Conservation (phyloP, 2,113 vertebrate genomes). For the Amblyornis subalaris region DNA sequence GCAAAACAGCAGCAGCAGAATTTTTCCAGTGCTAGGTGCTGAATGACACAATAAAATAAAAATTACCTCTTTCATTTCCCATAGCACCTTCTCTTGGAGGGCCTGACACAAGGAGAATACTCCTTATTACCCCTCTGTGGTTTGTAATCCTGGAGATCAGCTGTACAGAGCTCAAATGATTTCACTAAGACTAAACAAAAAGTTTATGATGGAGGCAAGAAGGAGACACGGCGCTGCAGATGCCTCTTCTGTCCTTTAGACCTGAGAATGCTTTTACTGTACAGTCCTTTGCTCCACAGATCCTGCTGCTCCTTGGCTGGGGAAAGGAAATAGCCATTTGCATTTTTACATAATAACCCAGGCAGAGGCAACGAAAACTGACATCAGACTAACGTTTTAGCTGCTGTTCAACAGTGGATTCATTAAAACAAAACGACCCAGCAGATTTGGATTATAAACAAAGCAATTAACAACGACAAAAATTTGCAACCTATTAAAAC, state of each 20-base stretch:
- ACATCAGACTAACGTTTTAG: background rate
- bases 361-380: background rate
- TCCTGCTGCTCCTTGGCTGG: background rate
- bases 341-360: background rate
- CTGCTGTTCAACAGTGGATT: background rate
- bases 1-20: background rate
- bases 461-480: background rate
- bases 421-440: background rate
- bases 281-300: background rate
- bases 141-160: background rate
- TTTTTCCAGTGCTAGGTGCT: background rate
- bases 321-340: background rate
- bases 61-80: background rate
- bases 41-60: background rate
- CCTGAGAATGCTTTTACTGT: background rate
- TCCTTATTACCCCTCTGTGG: fast-evolving
- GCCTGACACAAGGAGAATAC: background rate
- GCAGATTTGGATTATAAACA: constrained; percentile 22
- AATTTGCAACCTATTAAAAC: background rate
- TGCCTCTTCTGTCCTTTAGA: background rate
- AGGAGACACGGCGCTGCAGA: fast-evolving
- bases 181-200: background rate
- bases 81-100: background rate
- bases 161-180: background rate
- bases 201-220: background rate